Conservation (phyloP, 1,140 invertebrate genomes). For the Eriocheir sinensis region DNA sequence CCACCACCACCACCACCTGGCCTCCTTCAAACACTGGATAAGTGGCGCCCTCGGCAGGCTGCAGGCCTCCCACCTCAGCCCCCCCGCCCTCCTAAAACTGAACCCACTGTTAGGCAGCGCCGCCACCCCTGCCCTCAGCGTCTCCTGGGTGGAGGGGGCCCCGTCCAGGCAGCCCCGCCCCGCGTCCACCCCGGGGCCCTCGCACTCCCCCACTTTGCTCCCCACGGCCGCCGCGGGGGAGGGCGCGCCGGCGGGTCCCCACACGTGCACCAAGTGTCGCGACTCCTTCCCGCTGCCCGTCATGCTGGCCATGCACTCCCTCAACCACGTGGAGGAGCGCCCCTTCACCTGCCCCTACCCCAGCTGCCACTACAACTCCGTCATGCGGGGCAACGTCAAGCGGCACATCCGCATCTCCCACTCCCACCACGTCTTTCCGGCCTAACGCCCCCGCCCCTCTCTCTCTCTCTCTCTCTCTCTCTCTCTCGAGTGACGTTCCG, state of each 20-base stretch:
- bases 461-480: not conserved
- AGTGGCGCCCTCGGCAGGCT: slow-evolving; percentile 73
- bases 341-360: slow-evolving; percentile 82
- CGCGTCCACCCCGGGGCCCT: slow-evolving; percentile 68
- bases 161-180: slow-evolving; percentile 48
- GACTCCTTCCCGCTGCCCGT: slow-evolving; percentile 71
- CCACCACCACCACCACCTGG: slow-evolving; percentile 63
- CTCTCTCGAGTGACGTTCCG: too few species aligned
- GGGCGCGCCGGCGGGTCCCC: not conserved
- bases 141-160: slow-evolving; percentile 60
- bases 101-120: slow-evolving; percentile 62
- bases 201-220: slow-evolving; percentile 44
- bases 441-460: not conserved
- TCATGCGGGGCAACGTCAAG: slow-evolving; percentile 73
- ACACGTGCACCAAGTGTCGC: slow-evolving; percentile 58
- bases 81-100: slow-evolving; percentile 70
- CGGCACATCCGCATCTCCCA: slow-evolving; percentile 68
- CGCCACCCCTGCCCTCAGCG: slow-evolving; percentile 65
- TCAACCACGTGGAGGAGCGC: slow-evolving; percentile 81
- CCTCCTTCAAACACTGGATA: slow-evolving; percentile 75
- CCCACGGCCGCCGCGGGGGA: not conserved
- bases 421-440: slow-evolving; percentile 59
- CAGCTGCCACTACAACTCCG: slow-evolving; percentile 81
- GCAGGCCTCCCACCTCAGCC: slow-evolving; percentile 64
- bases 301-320: slow-evolving; percentile 70